Evolutionary conservation across 2,113 vertebrate species (phyloP), one percentile per base, ranked within the genome.

Genomic region (Varanus salvator): DNA sequence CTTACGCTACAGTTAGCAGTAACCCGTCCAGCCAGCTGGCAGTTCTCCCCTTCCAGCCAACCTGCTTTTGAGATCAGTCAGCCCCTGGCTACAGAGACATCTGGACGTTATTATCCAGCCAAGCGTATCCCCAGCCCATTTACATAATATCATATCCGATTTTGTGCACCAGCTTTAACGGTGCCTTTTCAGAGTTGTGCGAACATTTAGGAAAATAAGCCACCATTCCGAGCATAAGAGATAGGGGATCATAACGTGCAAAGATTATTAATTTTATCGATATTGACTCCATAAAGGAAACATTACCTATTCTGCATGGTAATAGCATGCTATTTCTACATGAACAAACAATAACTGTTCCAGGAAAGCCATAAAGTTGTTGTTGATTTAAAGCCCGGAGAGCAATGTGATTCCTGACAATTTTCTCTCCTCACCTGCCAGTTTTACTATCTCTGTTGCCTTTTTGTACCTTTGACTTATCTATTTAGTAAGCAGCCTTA

Each of bases 21-120:
- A 91, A 94, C 94, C 95, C 93, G 94, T 66, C 90, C n/a, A 89
- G 95, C 97, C 97, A 97, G 97, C 96, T 96, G 97, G 97, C 96
- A 66, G 60, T 90, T 90, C 90, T 94, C 87, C 87, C 95, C 95
- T 96, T 92, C 92, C 92, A 95, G 96, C 96, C 95, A 95, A 95
- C 95, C 94, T 90, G 93, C 93, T 97, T 97, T 94, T 96, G 97
- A 96, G 94, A 96, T 97, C 95, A 93, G 89, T 97, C 96, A 95
- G 96, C 95, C 96, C 90, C 94, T 92, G 94, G 97, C 97, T 97
- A 96, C 95, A 90, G 93, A 96, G 96, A 96, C 97, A 97, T 98
- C 97, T 97, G 97, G 92, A 97, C 96, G 95, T 97, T 97, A 98
- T 97, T 97, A 97, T 96, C 94, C 96, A 97, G 94, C 95, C 96